These are phyloP conservation scores for Chydorus sphaericus DNA, from an alignment of 2,888 invertebrate species.

Conservation along the genomic window DNA sequence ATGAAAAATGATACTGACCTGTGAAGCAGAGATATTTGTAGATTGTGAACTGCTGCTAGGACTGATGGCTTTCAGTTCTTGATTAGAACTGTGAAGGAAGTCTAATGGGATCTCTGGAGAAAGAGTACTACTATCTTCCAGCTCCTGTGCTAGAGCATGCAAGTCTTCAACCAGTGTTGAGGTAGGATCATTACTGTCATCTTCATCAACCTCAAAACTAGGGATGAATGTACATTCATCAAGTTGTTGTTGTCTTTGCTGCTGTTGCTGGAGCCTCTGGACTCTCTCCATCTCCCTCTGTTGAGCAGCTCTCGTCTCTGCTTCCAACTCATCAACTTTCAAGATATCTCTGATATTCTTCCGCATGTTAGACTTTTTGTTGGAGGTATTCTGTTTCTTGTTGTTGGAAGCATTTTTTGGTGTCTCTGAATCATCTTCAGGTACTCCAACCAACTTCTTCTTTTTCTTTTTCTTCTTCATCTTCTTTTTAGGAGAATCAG, in stretches of 20 bases:
- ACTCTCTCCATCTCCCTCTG: constrained; percentile 70
- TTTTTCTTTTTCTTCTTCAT: constrained; percentile 13
- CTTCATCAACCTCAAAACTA: constrained; percentile 20
- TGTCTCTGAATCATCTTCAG: background rate
- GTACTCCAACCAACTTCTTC: no score
- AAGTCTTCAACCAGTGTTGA: constrained; percentile 7
- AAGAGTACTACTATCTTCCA: constrained; percentile 15
- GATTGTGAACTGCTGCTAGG: background rate
- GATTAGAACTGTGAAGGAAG: background rate
- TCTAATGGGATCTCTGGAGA: constrained; percentile 3
- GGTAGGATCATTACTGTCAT: background rate
- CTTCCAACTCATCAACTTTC: constrained; percentile 83
- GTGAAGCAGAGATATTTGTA: no score
- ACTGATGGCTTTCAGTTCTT: no score
- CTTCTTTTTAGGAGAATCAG: background rate
- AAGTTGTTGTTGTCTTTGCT: constrained; percentile 24
- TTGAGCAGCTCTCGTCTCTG: constrained; percentile 80
- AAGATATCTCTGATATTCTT: constrained; percentile 84
- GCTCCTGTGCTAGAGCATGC: constrained; percentile 5
- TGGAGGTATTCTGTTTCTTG: background rate
- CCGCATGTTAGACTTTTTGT: constrained; percentile 29
- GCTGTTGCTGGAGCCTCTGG: constrained; percentile 30
- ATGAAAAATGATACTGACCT: no score
- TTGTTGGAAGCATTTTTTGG: background rate
- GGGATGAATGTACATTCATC: constrained; percentile 17